Evolutionary conservation across 2,888 invertebrate genomes (phyloP), one percentile per base, ranked within the genome.

Genomic region (Temnothorax rugatulus): DNA sequence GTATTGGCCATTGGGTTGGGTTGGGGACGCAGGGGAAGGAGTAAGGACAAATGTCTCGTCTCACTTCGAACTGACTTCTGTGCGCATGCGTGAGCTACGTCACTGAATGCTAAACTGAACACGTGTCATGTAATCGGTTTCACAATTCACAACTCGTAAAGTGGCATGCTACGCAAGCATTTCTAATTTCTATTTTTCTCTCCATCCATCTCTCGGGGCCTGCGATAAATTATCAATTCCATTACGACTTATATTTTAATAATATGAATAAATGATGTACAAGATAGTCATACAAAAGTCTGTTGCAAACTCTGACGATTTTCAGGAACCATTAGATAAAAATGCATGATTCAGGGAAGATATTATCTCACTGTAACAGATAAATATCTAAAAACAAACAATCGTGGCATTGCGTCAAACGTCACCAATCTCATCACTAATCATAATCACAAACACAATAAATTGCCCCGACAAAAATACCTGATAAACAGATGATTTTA

Each of bases 71-170:
- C 15, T 21, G 21, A 5, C 13, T 4, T n/a, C 25, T n/a, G 8
- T 44, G 25, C 64, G 64, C 64, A 66, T 66, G 64, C 64, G 64
- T 8, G 44, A 25, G 4, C 41, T 38, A 66, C 44, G 15, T 66
- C 25, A 44, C 4, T 25, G 25, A 21, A 64, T 29, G 29, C 29
- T 29, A 0, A 7, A 5, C 34, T 34, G 34, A 34, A 34, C 34
- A 34, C 34, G 34, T 34, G 34, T 34, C 25, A 66, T 25, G 64
- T 44, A 66, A 66, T 44, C 44, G 8, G 44, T 66, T 66, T 66
- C n/a, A 44, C 15, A 29, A 29, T 66, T 66, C n/a, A 44, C 34
- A 25, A 41, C 41, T 34, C 34, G 13, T 57, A 2, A 41, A n/a
- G 0, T 29, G 29, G 5, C 18, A 5, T 57, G 25, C 59, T 29